A percentile compares a stretch with the other conserved stretches of the same genome.
These are phyloP conservation scores for Sycobia sp. DNA, from an alignment of 1,140 invertebrate genomes.

Conservation along the genomic window DNA sequence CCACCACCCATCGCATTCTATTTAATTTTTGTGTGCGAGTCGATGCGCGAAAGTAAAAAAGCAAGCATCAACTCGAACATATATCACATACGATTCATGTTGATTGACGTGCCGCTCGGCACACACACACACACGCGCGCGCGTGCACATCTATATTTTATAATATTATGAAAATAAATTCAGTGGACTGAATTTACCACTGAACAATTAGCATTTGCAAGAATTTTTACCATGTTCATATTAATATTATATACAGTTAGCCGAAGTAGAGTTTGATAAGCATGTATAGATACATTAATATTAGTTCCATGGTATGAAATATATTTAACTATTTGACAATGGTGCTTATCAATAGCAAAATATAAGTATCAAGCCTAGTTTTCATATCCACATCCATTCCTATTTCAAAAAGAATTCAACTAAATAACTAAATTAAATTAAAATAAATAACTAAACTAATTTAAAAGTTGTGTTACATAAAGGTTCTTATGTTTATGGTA, in stretches of 20 bases:
- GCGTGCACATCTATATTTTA: too few relatives aligned
- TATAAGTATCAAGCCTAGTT: conserved; percentile 15
- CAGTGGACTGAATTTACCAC: too few relatives aligned
- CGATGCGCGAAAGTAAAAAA: too few relatives aligned
- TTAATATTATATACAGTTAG: conserved; percentile 31
- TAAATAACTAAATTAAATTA: conserved; percentile 17
- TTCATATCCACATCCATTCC: conserved; percentile 26
- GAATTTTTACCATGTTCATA: conserved; percentile 27
- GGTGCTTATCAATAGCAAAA: conserved; percentile 22
- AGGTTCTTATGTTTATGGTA: conserved; percentile 18
- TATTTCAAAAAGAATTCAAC: conserved; percentile 26
- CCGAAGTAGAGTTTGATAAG: conserved; percentile 27
- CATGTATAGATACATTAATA: conserved; percentile 14
- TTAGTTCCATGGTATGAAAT: conserved; percentile 24
- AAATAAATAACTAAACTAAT: conserved; percentile 22
- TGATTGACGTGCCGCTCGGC: too few relatives aligned
- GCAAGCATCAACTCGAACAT: too few relatives aligned
- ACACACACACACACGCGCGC: too few relatives aligned
- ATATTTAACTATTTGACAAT: conserved; percentile 23
- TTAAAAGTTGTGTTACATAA: conserved; percentile 18
- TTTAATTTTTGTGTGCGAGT: too few relatives aligned
- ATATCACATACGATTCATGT: too few relatives aligned
- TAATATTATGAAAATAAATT: too few relatives aligned
- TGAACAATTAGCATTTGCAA: too few relatives aligned
- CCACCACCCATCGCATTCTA: too few relatives aligned